Percentiles rank a stretch among this genome's conserved stretches.
Conservation (phyloP, 2,113 vertebrate species). For the Cettia cetti region DNA sequence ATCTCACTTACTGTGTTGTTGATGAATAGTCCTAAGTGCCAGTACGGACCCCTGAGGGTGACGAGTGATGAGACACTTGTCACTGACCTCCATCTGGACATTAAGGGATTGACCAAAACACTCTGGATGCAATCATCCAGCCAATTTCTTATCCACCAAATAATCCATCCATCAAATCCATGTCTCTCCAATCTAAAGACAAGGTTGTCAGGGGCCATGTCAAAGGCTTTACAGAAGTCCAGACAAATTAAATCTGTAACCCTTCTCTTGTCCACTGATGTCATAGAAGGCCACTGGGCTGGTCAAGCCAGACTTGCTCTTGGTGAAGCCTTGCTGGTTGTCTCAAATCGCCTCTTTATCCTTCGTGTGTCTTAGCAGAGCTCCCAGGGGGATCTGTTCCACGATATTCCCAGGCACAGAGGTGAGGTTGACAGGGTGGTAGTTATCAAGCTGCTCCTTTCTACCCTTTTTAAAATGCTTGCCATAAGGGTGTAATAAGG, state of each 20-base stretch:
- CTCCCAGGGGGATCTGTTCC: not conserved
- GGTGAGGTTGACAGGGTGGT: not conserved
- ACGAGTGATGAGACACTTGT: fast-evolving
- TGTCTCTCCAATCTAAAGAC: not conserved
- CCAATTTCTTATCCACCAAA: not conserved
- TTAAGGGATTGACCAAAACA: not conserved
- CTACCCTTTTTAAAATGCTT: not conserved
- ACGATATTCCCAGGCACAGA: not conserved
- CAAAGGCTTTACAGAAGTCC: not conserved
- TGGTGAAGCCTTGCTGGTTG: not conserved
- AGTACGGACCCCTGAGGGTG: not conserved
- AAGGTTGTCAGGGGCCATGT: not conserved
- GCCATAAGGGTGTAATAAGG: not conserved
- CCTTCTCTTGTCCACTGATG: not conserved
- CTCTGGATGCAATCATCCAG: not conserved
- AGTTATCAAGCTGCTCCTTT: not conserved
- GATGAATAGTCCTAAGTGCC: not conserved
- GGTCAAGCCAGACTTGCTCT: not conserved
- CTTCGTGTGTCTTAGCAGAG: not conserved
- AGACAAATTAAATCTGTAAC: not conserved
- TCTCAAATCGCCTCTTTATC: not conserved
- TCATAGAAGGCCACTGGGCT: not conserved
- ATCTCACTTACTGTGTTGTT: fast-evolving
- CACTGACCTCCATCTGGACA: not conserved
- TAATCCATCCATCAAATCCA: not conserved